Percentiles rank a stretch among this genome's conserved stretches.
phyloP scores from a whole-genome alignment of 2,888 invertebrate genomes.

The Rhagonycha lutea region DNA sequence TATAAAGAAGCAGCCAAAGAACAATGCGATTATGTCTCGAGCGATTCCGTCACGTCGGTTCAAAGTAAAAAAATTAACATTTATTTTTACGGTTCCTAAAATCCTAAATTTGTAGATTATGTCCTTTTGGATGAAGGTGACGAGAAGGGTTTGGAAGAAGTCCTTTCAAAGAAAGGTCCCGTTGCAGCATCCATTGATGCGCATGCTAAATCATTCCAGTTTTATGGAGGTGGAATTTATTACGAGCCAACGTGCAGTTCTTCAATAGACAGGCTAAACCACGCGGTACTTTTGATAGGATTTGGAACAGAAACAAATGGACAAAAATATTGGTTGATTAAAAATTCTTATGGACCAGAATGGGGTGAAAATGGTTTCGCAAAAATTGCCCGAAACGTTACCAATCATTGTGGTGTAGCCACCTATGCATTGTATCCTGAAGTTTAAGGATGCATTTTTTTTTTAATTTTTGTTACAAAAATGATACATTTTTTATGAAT shows the following conservation, averaged over 20 bases:
- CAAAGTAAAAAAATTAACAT: not conserved
- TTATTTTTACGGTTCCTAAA: not conserved
- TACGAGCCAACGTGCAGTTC: constrained; percentile 68
- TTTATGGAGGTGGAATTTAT: constrained; percentile 79
- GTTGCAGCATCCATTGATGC: constrained; percentile 22
- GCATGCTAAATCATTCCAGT: constrained; percentile 65
- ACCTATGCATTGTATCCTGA: constrained; percentile 78
- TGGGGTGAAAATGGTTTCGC: constrained; percentile 46
- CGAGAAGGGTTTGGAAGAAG: constrained; percentile 62
- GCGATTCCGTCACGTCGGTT: not conserved
- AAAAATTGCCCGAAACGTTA: constrained; percentile 41
- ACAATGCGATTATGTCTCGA: constrained; percentile 2
- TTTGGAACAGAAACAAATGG: constrained; percentile 69
- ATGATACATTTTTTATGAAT: not conserved
- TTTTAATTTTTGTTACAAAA: not conserved
- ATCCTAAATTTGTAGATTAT: constrained; percentile 68
- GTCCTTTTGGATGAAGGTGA: constrained; percentile 63
- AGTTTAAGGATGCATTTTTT: constrained; percentile 59
- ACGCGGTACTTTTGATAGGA: constrained; percentile 81
- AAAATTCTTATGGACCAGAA: constrained; percentile 66
- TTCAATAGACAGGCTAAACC: constrained; percentile 69
- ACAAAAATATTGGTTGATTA: constrained; percentile 69
- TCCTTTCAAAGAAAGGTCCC: constrained; percentile 72
- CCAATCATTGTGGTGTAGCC: constrained; percentile 86
- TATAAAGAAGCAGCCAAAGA: constrained; percentile 41